These are phyloP conservation scores for Adelphocoris suturalis DNA, from an alignment of 2,888 invertebrate genomes.

Conservation along the genomic window DNA sequence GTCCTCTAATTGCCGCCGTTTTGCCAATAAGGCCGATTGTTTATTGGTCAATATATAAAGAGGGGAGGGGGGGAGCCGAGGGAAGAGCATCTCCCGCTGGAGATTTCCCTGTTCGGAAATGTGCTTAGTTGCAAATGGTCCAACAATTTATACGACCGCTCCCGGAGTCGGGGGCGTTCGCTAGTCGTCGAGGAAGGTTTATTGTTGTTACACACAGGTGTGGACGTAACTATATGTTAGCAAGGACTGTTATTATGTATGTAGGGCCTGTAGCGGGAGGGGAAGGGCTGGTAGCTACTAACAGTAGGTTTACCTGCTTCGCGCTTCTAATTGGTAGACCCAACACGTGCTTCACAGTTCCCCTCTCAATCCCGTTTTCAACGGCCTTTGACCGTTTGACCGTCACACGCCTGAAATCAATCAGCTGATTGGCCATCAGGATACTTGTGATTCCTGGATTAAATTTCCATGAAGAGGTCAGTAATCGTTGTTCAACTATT, in stretches of 20 bases:
- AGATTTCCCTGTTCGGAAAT: conserved; percentile 71
- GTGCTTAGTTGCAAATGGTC: conserved; percentile 75
- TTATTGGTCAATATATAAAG: conserved; percentile 74
- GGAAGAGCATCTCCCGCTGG: conserved; percentile 37
- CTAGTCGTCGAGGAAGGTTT: conserved; percentile 66
- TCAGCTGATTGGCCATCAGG: too few relatives aligned
- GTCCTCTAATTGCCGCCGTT: conserved; percentile 73
- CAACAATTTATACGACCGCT: conserved; percentile 73
- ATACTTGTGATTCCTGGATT: too few relatives aligned
- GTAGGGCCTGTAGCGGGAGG: conserved; percentile 55
- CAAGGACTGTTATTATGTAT: conserved; percentile 70
- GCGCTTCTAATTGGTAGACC: conserved; percentile 62
- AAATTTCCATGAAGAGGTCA: too few relatives aligned
- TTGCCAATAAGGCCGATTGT: conserved; percentile 74
- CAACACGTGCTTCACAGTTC: conserved; percentile 46
- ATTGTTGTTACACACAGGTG: conserved; percentile 72
- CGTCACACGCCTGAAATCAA: not conserved
- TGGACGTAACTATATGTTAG: conserved; percentile 70
- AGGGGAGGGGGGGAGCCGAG: conserved; percentile 53
- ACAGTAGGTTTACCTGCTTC: conserved; percentile 61
- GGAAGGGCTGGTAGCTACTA: conserved; percentile 26
- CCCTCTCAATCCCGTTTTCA: not conserved
- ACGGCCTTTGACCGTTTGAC: not conserved
- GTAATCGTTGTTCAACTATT: too few relatives aligned
- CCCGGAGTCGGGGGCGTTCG: not conserved